A percentile compares a stretch with the other conserved stretches of the same genome.
phyloP scores from a whole-genome alignment of 2,888 invertebrate species.

The Leucania comma region DNA sequence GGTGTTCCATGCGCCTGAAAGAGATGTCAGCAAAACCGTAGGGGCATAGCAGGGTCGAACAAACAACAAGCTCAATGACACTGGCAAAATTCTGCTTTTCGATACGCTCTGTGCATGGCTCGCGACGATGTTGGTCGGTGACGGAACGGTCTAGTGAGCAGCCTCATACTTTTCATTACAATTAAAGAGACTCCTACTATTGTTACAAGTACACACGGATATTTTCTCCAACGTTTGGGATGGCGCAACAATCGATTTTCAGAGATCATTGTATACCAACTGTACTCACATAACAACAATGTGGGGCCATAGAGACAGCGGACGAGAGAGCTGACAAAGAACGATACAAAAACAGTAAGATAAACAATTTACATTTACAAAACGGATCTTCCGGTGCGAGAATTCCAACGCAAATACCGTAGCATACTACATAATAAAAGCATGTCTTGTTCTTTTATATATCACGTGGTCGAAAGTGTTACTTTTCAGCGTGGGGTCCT shows the following conservation, averaged over 20 bases:
- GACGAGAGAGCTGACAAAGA: neutral
- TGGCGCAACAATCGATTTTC: conserved; percentile 46
- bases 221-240: conserved; percentile 25
- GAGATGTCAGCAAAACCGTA: neutral
- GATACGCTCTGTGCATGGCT: too few species aligned
- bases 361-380: neutral
- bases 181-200: neutral
- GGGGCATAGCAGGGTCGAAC: too few species aligned
- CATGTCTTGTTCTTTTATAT: too few species aligned
- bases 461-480: too few species aligned
- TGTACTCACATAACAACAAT: conserved; percentile 38
- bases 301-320: conserved; percentile 20
- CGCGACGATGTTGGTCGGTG: too few species aligned
- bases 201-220: conserved; percentile 10
- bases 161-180: too few species aligned
- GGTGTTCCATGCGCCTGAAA: neutral
- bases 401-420: neutral
- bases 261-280: conserved; percentile 24
- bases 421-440: too few species aligned
- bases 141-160: too few species aligned
- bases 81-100: too few species aligned
- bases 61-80: too few species aligned
- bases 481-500: too few species aligned
- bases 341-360: conserved; percentile 3
- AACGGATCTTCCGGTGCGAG: neutral